phyloP scores from a whole-genome alignment of 2,888 invertebrate genomes.

The Disparrhopalites patrizii region DNA sequence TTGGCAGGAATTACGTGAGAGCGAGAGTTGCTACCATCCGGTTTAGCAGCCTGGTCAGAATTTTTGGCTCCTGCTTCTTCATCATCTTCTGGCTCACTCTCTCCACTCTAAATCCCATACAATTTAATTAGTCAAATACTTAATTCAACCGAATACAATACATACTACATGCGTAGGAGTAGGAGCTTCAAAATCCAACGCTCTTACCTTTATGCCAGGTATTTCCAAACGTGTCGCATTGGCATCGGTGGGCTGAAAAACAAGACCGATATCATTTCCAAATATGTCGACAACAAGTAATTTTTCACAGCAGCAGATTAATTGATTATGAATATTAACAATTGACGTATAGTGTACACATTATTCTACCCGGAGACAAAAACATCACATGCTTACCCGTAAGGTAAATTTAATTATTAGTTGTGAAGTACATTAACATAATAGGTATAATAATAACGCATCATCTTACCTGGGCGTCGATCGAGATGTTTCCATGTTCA shows the following conservation, averaged over 20 bases:
- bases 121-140: no score
- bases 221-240: conserved; percentile 72
- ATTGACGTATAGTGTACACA: no score
- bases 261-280: no score
- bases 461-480: conserved; percentile 42
- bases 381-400: no score
- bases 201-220: conserved; percentile 62
- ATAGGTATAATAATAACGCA: neutral
- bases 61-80: conserved; percentile 15
- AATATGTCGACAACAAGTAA: no score
- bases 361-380: no score
- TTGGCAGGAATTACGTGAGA: neutral
- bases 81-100: conserved; percentile 29
- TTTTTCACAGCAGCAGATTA: no score
- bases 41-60: neutral
- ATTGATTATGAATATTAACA: no score
- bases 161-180: neutral
- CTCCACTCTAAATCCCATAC: conserved; percentile 19
- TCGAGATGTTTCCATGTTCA: conserved; percentile 47
- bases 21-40: neutral
- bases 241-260: conserved; percentile 69
- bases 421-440: neutral
- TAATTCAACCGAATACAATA: no score
- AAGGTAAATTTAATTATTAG: no score
- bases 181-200: neutral